Base-by-base conservation (phyloP, 2,113 vertebrate species). In the Zapus hudsonius region DNA sequence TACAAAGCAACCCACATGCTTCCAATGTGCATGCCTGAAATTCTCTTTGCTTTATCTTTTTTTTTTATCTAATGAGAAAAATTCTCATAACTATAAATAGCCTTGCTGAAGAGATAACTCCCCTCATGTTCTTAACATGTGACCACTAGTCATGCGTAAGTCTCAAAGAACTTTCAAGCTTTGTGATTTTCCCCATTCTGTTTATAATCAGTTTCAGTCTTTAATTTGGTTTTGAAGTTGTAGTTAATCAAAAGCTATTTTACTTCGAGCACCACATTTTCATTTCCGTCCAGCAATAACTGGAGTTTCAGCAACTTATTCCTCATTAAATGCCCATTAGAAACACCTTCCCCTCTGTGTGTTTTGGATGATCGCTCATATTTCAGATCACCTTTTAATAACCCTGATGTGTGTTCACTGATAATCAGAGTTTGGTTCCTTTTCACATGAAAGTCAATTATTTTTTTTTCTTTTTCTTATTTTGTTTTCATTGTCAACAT, bases 301-400 rank as follows among this genome's bases (percentile, higher is more conserved):
- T 96, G 87, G 89, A 96, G 84, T 95, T 98, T 98, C 97, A 97
- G 92, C 97, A 98, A 95, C 96, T 95, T 98, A 96, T 91, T 97
- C 96, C 97, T 98, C 97, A 98, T 98, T 98, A 98, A 98, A 97
- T 96, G 91, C 88, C 97, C 96, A 97, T 97, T 98, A 97, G 95
- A 97, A 98, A 97, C 97, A 98, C 97, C 95, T 98, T 98, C 95
- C 90, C 92, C 85, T 96, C 91, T 98, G 97, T 98, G 79, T 98
- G 91, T 91, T 96, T 98, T 98, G 97, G 98, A 97, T 84, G 95
- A 89, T 91, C 87, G 91, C 72, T 85, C 96, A 19, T 91, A 88
- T 96, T 98, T 92, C 91, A 92, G 94, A 96, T 97, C 95, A 81
- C 59, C 87, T 96, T 97, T 95, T 97, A 96, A 92, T 38, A 92